Evolutionary conservation across 2,797 vertebrate genomes (phyloP).

Genomic region (Brachymystax lenok): DNA sequence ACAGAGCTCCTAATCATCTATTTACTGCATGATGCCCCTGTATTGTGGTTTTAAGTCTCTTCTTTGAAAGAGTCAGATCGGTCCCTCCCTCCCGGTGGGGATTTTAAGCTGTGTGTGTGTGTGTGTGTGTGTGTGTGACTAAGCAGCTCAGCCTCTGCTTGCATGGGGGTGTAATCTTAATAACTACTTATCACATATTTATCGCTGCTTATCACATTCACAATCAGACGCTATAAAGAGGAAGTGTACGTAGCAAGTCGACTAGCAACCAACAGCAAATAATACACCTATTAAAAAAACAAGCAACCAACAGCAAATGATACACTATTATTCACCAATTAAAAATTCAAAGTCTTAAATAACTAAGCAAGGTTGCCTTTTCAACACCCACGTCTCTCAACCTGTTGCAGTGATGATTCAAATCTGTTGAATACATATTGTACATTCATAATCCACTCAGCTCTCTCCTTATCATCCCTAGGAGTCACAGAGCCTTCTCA

Average conservation of each 20-base stretch:
- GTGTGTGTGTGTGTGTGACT: too few relatives aligned
- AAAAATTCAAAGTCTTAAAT: constrained; percentile 7
- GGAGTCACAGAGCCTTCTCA: constrained; percentile 34
- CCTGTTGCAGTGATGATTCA: constrained; percentile 38
- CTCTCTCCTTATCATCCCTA: constrained; percentile 50
- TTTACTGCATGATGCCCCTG: background rate
- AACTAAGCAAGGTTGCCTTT: constrained; percentile 9
- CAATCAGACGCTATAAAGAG: too few relatives aligned
- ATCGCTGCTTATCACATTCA: too few relatives aligned
- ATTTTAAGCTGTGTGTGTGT: too few relatives aligned
- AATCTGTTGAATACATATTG: constrained; percentile 24
- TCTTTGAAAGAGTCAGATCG: background rate
- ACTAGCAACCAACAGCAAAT: background rate
- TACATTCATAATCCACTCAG: constrained; percentile 57
- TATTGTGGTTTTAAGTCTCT: background rate
- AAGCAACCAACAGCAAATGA: background rate
- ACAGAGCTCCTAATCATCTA: too few relatives aligned
- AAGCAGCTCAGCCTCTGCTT: background rate
- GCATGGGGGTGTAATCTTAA: too few relatives aligned
- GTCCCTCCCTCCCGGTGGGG: background rate
- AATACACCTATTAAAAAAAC: background rate
- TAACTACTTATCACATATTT: too few relatives aligned
- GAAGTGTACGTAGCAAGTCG: background rate
- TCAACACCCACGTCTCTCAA: constrained; percentile 23
- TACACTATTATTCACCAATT: too few relatives aligned